Percentiles rank a stretch among this genome's conserved stretches.
phyloP scores from a whole-genome alignment of 2,113 vertebrate genomes.

The Eptesicus fuscus region DNA sequence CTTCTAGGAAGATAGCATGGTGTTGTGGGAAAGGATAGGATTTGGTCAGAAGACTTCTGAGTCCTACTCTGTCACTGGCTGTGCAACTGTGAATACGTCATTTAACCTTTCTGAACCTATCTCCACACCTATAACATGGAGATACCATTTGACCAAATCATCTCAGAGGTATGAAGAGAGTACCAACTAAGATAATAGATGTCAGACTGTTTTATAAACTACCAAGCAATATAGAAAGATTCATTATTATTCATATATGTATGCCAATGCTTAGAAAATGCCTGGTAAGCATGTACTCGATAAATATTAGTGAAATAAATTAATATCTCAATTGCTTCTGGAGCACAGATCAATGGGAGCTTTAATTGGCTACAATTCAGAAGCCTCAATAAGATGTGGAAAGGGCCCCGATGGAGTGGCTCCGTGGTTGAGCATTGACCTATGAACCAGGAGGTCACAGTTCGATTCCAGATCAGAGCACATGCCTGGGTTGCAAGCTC shows the following conservation, averaged over 20 bases:
- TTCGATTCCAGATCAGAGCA: too few relatives aligned
- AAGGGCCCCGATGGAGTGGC: too few relatives aligned
- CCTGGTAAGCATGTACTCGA: not conserved
- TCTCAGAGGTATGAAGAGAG: not conserved
- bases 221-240: not conserved
- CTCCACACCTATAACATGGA: not conserved
- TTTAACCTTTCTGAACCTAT: not conserved
- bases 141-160: not conserved
- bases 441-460: too few relatives aligned
- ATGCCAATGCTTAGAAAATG: not conserved
- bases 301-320: constrained; percentile 32
- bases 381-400: not conserved
- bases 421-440: too few relatives aligned
- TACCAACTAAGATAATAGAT: not conserved
- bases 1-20: not conserved
- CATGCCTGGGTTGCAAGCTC: too few relatives aligned
- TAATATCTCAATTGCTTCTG: not conserved
- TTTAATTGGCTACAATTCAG: not conserved
- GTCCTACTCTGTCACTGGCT: not conserved
- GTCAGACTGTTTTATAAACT: not conserved
- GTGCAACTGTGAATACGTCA: not conserved
- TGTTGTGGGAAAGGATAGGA: not conserved
- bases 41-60: not conserved
- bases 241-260: not conserved
- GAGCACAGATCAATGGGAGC: not conserved